Evolutionary conservation across 2,797 vertebrate species (phyloP), one percentile per base, ranked within the genome.

Genomic region (Crax fasciolata): DNA sequence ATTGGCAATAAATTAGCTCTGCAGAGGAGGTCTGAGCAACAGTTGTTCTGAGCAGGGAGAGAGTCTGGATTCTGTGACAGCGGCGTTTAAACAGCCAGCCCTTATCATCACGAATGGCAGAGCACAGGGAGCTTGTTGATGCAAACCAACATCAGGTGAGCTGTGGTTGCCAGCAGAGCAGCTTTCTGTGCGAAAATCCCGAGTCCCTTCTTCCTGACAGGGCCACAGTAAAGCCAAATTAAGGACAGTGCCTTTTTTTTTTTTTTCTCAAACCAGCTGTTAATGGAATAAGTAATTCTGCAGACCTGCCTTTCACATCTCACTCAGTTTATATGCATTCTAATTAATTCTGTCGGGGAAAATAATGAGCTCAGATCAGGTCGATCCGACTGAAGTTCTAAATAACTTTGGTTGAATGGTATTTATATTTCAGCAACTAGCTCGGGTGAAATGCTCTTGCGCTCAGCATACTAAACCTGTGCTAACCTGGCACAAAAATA

Each of bases 341-440:
- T 96, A 97, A 97, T 98, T 97, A 97, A 97, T 96, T 97, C 93
- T 94, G 94, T 95, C 9, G 4, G 67, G 84, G 96, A 95, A 97
- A 97, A 97, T 97, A 97, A 98, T 97, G 97, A 96, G 92, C 94
- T 96, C 74, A 38, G 91, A 97, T 96, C 77, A 32, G 92, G 96
- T 97, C 2, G 8, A 96, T 97, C 94, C 54, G 6, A 94, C 79
- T 90, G 93, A 96, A 96, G 88, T 95, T 97, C 95, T 94, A 94
- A 97, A 97, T 96, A 97, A 95, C 91, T 97, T 91, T 20, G 43
- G 65, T 84, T 87, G 95, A 97, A 87, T 91, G 87, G 86, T 93
- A 93, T 97, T 97, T 97, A 89, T 97, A 97, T 91, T 96, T 95
- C 93, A 91, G 86, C 78, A 88, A 87, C 93, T 95, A 93, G 95